Evolutionary conservation across 2,797 vertebrate genomes (phyloP), one percentile per base, ranked within the genome.

Genomic region (Sparus aurata): DNA sequence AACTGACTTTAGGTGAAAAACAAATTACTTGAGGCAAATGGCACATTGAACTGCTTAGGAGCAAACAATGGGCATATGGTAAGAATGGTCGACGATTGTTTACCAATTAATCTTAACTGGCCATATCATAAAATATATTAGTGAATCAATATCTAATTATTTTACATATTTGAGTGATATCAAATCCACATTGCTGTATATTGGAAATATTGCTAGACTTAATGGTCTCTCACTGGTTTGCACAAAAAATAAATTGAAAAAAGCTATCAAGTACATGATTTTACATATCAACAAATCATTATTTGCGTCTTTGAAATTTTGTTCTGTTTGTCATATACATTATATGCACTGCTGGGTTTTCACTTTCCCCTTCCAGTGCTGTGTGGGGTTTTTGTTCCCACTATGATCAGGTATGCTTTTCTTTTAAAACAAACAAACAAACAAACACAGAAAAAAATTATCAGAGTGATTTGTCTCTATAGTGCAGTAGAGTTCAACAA

Each of bases 101-200:
- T 20, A 18, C 4, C 8, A 12, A 41, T 78, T 63, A 17, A 45
- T 69, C 22, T 70, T 58, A 30, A 62, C 15, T 62, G 20, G 15
- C 3, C 4, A 41, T 38, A 69, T 27, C 52, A 38, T 67, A 25
- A 71, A 45, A 47, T 53, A 15, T 9, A 61, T 47, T 23, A 11
- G 43, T 52, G 38, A 62, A 68, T 72, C 59, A 50, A 55, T 45
- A 65, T 27, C 54, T 49, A 8, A 72, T 68, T 73, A 54, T 46
- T 68, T 67, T n/a, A 60, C 6, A 58, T 17, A 47, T 45, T 20
- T 13, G 49, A 34, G 13, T 13, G 52, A 53, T 77, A 3, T 27
- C 61, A 20, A 20, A 61, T 57, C 43, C 50, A 55, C 18, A 45
- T 68, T 38, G n/a, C n/a, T 49, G 11, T n/a, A 17, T 23, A 55